Evolutionary conservation across 2,797 vertebrate species (phyloP).

Genomic region (Zalophus californianus): DNA sequence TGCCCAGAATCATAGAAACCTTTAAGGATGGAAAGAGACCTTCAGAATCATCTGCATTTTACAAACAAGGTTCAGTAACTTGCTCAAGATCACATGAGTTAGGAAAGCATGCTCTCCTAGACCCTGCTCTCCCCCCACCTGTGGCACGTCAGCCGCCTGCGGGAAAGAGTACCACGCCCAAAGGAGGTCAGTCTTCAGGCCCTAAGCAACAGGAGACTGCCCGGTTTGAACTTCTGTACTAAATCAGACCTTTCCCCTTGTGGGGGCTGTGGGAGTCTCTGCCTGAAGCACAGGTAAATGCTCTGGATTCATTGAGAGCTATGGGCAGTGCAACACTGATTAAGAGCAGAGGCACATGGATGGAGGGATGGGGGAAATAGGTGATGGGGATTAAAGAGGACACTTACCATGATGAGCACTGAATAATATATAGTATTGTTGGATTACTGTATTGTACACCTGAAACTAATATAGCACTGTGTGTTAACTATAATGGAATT

Average conservation of each 20-base stretch:
- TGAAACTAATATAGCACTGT: not conserved
- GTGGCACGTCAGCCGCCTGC: not conserved
- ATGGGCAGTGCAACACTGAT: not conserved
- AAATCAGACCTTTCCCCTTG: not conserved
- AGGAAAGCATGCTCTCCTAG: not conserved
- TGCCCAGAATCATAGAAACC: constrained; percentile 51
- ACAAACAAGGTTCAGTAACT: constrained; percentile 24
- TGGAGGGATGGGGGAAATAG: not conserved
- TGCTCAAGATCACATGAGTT: not conserved
- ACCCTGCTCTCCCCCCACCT: not conserved
- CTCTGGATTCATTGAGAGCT: not conserved
- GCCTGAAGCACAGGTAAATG: not conserved
- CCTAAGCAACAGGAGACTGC: not conserved
- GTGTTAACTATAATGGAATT: not conserved
- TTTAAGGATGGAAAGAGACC: constrained; percentile 38
- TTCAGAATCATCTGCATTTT: constrained; percentile 38
- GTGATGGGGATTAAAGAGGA: not conserved
- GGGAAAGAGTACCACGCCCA: not conserved
- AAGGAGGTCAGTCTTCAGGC: constrained; percentile 32
- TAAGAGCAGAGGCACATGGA: not conserved
- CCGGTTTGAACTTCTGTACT: not conserved
- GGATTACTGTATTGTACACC: not conserved
- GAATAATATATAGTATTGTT: not conserved
- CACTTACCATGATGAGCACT: not conserved
- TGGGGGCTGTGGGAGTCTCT: not conserved